Conservation (phyloP, 2,888 invertebrate genomes). For the Frankliniella intonsa region DNA sequence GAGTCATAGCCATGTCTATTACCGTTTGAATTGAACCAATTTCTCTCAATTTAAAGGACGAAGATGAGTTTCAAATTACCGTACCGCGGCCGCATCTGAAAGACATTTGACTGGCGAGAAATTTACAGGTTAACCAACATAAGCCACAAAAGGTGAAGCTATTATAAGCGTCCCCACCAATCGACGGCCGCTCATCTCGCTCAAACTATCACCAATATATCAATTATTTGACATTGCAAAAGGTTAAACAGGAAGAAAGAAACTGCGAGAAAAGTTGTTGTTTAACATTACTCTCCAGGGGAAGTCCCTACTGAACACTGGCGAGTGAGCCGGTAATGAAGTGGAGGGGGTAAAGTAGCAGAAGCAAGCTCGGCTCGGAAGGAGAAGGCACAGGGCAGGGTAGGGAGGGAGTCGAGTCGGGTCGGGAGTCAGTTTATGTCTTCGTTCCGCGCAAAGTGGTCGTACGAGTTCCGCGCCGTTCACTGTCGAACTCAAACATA, state of each 20-base stretch:
- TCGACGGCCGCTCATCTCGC: no score
- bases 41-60: background rate
- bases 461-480: background rate
- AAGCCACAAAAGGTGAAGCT: background rate
- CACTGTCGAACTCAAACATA: no score
- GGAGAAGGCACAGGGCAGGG: background rate
- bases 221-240: no score
- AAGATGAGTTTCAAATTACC: background rate
- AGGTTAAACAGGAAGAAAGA: no score
- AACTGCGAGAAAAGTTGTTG: no score
- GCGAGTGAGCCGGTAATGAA: background rate
- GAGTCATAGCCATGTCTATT: background rate
- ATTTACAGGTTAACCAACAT: background rate
- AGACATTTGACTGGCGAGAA: background rate
- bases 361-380: no score
- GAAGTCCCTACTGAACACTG: background rate
- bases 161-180: no score
- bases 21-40: no score
- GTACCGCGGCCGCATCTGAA: background rate
- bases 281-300: background rate
- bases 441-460: background rate
- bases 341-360: background rate
- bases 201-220: no score
- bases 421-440: background rate
- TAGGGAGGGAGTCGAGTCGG: background rate